Evolutionary conservation across 1,140 invertebrate species (phyloP).

Genomic region (Neelides sp.): DNA sequence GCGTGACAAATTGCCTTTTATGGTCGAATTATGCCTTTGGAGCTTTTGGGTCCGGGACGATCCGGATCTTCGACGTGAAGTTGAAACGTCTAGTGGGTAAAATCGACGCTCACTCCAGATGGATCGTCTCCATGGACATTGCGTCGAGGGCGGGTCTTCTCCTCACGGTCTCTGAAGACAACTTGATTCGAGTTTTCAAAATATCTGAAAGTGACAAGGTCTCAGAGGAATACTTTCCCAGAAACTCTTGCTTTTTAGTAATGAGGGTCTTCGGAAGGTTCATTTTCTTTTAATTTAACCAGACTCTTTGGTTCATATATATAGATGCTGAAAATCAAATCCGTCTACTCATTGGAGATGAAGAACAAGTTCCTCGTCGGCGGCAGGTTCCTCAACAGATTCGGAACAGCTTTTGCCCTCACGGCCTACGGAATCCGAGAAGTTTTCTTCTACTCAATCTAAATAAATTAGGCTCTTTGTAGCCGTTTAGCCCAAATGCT

Average conservation of each 20-base stretch:
- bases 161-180: conserved; percentile 21
- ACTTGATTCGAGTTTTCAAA: conserved; percentile 11
- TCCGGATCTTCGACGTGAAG: conserved; percentile 17
- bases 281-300: too few species aligned
- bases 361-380: conserved; percentile 14
- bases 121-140: conserved; percentile 23
- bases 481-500: too few species aligned
- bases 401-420: conserved; percentile 6
- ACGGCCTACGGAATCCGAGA: conserved; percentile 14
- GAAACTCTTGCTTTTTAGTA: too few species aligned
- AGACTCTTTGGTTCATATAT: too few species aligned
- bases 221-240: too few species aligned
- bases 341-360: conserved; percentile 7
- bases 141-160: background rate
- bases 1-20: conserved; percentile 15
- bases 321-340: too few species aligned
- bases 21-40: conserved; percentile 11
- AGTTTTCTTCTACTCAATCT: conserved; percentile 11
- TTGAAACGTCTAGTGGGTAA: conserved; percentile 3
- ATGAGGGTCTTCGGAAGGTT: too few species aligned
- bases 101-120: conserved; percentile 20
- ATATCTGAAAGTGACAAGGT: too few species aligned
- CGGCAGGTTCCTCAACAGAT: conserved; percentile 9
- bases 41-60: conserved; percentile 14
- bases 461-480: too few species aligned